These are phyloP conservation scores for Machimus rusticus DNA, from an alignment of 2,888 invertebrate species.

Conservation along the genomic window DNA sequence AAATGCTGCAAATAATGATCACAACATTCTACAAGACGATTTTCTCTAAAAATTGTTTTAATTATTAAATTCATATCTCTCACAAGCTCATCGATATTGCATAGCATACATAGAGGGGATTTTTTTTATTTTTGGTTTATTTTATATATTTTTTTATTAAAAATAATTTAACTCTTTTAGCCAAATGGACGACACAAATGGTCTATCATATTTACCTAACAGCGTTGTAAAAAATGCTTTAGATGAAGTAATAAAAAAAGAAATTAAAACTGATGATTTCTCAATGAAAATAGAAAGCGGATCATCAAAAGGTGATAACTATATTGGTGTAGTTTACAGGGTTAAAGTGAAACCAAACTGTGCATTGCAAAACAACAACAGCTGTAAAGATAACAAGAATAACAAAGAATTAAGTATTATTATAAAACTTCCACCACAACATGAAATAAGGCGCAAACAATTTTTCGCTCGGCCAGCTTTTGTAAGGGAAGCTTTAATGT, in stretches of 20 bases:
- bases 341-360: constrained; percentile 46
- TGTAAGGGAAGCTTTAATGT: constrained; percentile 55
- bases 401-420: constrained; percentile 50
- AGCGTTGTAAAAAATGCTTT: constrained; percentile 51
- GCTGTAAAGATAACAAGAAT: background rate
- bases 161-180: background rate
- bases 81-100: too few relatives aligned
- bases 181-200: constrained; percentile 25
- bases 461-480: constrained; percentile 57
- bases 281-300: constrained; percentile 51
- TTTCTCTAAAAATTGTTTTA: too few relatives aligned
- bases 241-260: constrained; percentile 50
- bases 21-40: too few relatives aligned
- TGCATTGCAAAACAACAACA: background rate
- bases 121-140: background rate
- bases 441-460: constrained; percentile 54
- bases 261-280: constrained; percentile 48
- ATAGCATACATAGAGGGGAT: too few relatives aligned
- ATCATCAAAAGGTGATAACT: constrained; percentile 58
- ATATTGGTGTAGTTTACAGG: constrained; percentile 57
- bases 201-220: constrained; percentile 50
- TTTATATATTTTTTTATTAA: background rate
- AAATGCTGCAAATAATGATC: too few relatives aligned
- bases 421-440: constrained; percentile 57
- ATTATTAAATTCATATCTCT: too few relatives aligned